Percentiles rank a stretch among this genome's conserved stretches.
phyloP scores from a whole-genome alignment of 92 coral and sea anemone genomes.

The Epizoanthus ramosus region DNA sequence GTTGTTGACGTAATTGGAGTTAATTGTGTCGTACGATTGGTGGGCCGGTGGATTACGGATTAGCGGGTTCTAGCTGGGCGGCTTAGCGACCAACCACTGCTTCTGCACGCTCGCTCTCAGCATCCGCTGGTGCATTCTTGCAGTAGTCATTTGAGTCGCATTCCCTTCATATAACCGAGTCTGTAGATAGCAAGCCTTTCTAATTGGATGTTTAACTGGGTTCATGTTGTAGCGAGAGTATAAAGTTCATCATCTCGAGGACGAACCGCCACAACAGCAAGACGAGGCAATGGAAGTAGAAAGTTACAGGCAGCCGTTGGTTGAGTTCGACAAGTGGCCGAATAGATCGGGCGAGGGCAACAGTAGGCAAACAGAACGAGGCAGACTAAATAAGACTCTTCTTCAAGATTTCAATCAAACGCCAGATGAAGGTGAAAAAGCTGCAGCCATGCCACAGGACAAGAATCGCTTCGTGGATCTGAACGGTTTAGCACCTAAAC shows the following conservation, averaged over 20 bases:
- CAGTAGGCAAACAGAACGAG: neutral
- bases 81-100: neutral
- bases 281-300: constrained; percentile 1
- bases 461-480: neutral
- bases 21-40: constrained; percentile 21
- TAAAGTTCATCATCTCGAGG: constrained; percentile 1
- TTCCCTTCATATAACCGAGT: neutral
- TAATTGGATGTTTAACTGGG: neutral
- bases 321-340: neutral
- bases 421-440: neutral
- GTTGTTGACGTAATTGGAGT: constrained; percentile 6
- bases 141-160: neutral
- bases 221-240: constrained; percentile 32
- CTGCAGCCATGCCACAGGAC: neutral
- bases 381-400: neutral
- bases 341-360: neutral
- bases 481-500: constrained; percentile 16
- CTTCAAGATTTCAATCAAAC: constrained; percentile 3
- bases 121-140: no score
- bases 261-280: neutral
- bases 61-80: neutral
- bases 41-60: constrained; percentile 1
- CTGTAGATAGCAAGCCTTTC: neutral
- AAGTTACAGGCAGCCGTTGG: neutral
- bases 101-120: no score